Evolutionary conservation across 2,113 vertebrate genomes (phyloP), one percentile per base, ranked within the genome.

Genomic region (Cnemophilus loriae): DNA sequence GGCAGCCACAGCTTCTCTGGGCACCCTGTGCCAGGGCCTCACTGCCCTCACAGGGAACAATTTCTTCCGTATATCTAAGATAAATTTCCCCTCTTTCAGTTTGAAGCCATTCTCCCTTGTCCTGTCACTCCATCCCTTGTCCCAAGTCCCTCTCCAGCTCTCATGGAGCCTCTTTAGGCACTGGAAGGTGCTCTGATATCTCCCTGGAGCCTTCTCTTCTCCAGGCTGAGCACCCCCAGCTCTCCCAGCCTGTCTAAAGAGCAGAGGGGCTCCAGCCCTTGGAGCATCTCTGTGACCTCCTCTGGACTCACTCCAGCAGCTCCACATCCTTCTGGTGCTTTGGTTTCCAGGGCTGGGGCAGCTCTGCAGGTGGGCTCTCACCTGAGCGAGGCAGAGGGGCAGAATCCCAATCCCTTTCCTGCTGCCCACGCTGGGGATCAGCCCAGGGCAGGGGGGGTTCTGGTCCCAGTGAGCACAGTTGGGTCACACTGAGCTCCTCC

Each of bases 11-110:
- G 53, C 53, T 89, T 0, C 52, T 74, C 33, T 89, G 68, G 12
- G 5, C 27, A 74, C 0, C 17, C 60, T 68, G 28, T 53, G 46
- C 52, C 52, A 65, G 68, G 33, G 28, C 39, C 39, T 68, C 1
- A 0, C 2, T 30, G 1, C 24, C 30, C 78, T 55, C 47, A 6
- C 30, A 60, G 39, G 4, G 16, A 57, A 27, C 0, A 1, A 39
- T 53, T 89, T 5, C 53, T 32, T 55, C 18, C 28, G 11, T 12
- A 2, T 28, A 46, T 28, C 49, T 17, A 14, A 46, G 39, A 55
- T 9, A 73, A 73, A 74, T 28, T 9, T 23, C 49, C 23, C 39
- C 7, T 68, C 24, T 60, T 44, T 16, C 30, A 7, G 5, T 41
- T 2, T 37, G 46, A 53, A 75, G 46, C 61, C 61, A 41, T 60